Percentiles rank a stretch among this genome's conserved stretches.
Evolutionary conservation across 2,113 vertebrate species (phyloP).

Genomic region (Hystrix cristata): DNA sequence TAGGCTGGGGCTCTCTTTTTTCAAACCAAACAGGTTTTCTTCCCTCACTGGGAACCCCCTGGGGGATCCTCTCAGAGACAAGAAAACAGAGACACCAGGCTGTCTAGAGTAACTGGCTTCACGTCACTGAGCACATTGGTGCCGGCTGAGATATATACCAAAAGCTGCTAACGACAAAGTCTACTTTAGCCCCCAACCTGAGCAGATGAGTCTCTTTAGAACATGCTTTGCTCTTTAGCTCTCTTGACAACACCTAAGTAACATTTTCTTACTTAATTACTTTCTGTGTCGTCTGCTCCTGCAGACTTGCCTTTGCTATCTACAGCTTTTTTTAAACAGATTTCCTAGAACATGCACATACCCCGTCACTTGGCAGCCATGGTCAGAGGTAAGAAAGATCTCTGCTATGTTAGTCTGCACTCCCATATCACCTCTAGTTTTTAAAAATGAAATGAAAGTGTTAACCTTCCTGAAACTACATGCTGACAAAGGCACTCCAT

Average conservation of each 20-base stretch:
- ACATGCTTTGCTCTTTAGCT: conserved; percentile 25
- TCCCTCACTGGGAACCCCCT: background rate
- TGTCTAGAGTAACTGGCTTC: background rate
- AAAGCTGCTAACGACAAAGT: background rate
- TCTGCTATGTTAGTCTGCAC: background rate
- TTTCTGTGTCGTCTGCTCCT: conserved; percentile 7
- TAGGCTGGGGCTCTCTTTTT: background rate
- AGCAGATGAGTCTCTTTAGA: background rate
- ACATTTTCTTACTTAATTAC: conserved; percentile 55
- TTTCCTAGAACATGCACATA: background rate
- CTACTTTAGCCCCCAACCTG: background rate
- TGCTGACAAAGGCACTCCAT: background rate
- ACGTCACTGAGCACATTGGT: background rate
- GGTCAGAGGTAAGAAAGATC: background rate
- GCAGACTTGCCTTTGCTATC: background rate
- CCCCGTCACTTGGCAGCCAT: background rate
- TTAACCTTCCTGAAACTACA: background rate
- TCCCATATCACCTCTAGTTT: background rate
- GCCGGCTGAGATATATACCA: background rate
- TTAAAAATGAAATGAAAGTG: background rate
- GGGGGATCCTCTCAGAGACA: background rate
- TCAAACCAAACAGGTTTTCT: background rate
- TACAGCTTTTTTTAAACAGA: background rate
- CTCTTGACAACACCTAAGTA: background rate
- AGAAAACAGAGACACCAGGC: background rate